These are phyloP conservation scores for Penaeus chinensis DNA, from an alignment of 1,140 invertebrate genomes.

Conservation along the genomic window DNA sequence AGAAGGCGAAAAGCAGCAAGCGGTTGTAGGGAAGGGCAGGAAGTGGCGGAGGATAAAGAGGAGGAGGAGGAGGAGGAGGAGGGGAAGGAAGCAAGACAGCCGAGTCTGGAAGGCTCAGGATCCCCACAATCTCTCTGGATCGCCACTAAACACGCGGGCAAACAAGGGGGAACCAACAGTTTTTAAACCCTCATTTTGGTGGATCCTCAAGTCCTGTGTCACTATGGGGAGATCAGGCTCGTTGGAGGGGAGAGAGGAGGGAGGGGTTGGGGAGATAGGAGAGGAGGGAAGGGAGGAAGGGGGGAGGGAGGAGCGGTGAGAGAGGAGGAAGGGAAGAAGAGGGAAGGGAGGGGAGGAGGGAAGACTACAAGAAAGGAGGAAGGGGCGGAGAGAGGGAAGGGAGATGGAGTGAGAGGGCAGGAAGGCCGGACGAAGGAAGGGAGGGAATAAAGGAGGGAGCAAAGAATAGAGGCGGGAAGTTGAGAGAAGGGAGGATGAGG, in stretches of 20 bases:
- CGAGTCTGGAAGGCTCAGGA: too few species aligned
- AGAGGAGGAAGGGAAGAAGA: not conserved
- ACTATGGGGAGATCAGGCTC: conserved; percentile 4
- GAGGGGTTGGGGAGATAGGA: too few species aligned
- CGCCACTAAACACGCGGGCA: too few species aligned
- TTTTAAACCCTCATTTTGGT: conserved; percentile 32
- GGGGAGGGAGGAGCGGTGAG: not conserved
- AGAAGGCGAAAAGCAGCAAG: too few species aligned
- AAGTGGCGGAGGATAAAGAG: too few species aligned
- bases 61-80: too few species aligned
- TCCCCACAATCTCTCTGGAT: too few species aligned
- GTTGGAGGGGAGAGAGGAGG: not conserved
- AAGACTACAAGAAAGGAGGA: too few species aligned
- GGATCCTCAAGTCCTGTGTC: not conserved
- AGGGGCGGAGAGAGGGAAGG: not conserved
- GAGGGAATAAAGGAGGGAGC: not conserved
- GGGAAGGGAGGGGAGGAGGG: not conserved
- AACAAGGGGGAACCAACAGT: not conserved
- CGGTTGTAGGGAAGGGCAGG: too few species aligned
- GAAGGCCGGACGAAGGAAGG: not conserved
- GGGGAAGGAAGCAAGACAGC: too few species aligned
- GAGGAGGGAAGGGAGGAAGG: not conserved
- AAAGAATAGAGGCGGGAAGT: not conserved
- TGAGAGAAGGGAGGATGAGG: not conserved
- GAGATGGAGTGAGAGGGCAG: not conserved